Evolutionary conservation across 2,888 invertebrate genomes (phyloP), one percentile per base, ranked within the genome.

Genomic region (Melieria crassipennis): DNA sequence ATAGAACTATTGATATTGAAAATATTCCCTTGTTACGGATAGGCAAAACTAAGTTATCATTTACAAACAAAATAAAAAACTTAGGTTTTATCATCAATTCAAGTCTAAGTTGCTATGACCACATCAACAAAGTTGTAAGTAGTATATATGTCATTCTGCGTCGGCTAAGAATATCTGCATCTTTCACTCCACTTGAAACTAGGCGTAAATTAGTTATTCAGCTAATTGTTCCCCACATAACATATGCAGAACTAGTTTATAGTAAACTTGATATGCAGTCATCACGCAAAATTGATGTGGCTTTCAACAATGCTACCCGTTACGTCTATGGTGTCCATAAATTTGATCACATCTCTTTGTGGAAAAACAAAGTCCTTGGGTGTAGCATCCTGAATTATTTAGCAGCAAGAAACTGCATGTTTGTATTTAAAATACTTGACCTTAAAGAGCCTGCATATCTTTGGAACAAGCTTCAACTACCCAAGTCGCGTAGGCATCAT

Each of bases 1-100:
- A 62, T n/a, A 47, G 5, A 9, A 7, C 45, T 1, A 47, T 16
- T 16, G 13, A 47, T 43, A n/a, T 45, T 7, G 61, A 9, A n/a
- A n/a, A 61, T n/a, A 43, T 61, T 42, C 61, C 61, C 42, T 45
- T 43, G n/a, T 61, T 61, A 45, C n/a, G n/a, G n/a, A 61, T 61
- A 43, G 61, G 42, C 45, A 61, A 30, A 42, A 43, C 61, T 7
- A 45, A 42, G 4, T n/a, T 61, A n/a, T n/a, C 42, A 10, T 42
- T 45, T 43, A 11, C 45, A n/a, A 30, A 61, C 45, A 61, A 61
- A 61, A 61, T 61, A 42, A 57, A 16, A n/a, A 57, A 61, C 61
- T 45, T 61, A 42, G 61, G 13, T 16, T 10, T 62, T 16, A 46
- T 50, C n/a, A 47, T 63, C 5, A 63, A 63, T 48, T 43, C 10